phyloP scores from a whole-genome alignment of 2,113 vertebrate species.

The Beaufortia kweichowensis region DNA sequence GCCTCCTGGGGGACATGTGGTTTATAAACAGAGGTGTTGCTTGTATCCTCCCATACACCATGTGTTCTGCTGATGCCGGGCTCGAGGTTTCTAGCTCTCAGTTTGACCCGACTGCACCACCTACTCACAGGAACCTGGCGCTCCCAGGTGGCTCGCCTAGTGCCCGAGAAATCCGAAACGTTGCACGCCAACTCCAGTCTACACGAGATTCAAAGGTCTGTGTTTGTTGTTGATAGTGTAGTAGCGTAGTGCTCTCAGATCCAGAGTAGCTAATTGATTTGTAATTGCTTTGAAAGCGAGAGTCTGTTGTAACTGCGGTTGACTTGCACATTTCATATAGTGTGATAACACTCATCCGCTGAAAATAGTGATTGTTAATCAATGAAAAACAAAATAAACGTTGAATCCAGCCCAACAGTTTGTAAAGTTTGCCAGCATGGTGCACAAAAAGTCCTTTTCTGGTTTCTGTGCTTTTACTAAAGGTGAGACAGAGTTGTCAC shows the following conservation, averaged over 20 bases:
- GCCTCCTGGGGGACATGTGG: constrained; percentile 15
- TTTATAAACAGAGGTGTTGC: constrained; percentile 38
- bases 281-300: not conserved
- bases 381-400: not conserved
- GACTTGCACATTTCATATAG: not conserved
- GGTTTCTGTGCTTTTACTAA: not conserved
- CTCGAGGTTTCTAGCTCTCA: constrained; percentile 23
- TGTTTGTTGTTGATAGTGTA: not conserved
- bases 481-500: not conserved
- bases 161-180: not conserved
- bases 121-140: constrained; percentile 10
- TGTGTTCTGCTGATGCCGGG: constrained; percentile 25
- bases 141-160: constrained; percentile 17
- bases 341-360: not conserved
- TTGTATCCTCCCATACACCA: constrained; percentile 43
- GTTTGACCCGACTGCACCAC: constrained; percentile 15
- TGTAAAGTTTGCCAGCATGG: not conserved
- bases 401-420: not conserved
- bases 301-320: not conserved
- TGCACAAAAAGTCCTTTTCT: not conserved
- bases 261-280: not conserved
- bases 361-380: not conserved
- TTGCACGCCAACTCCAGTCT: not conserved
- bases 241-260: not conserved
- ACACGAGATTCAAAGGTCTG: not conserved